Evolutionary conservation across 2,888 invertebrate genomes (phyloP), one percentile per base, ranked within the genome.

Genomic region (Aradus depressus): DNA sequence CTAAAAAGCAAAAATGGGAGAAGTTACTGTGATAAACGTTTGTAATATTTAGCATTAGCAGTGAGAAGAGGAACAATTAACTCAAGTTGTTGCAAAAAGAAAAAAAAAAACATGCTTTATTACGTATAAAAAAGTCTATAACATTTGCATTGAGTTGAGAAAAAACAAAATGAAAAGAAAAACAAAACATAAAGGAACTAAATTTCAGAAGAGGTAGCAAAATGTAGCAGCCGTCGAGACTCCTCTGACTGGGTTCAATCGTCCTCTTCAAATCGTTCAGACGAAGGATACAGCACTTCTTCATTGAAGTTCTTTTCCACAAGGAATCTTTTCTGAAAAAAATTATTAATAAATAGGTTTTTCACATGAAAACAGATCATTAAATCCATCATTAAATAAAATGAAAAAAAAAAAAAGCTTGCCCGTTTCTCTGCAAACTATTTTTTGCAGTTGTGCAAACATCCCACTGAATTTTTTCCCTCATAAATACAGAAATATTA

Each of bases 191-290:
- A 23, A 39, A 22, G 22, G 25, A 39, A 39, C 22, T 21, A 22
- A 21, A 39, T 23, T 23, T 39, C 39, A 14, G 22, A 14, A 39
- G 22, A 22, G 4, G 12, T 39, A 39, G 39, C 39, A 23, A 39
- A 22, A 8, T 21, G 22, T 39, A 6, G 39, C 6, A n/a, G 22
- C 39, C 2, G 25, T 39, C 16, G 12, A 3, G 18, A 39, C 10
- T 23, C 19, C 8, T 39, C 22, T 14, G 25, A 39, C 39, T 28
- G 10, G 31, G 16, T 4, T 42, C 10, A 42, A 16, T 44, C 32
- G 8, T 44, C 44, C 35, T 44, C 44, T 34, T 44, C 45, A 23
- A 38, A 35, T 35, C 28, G 18, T 18, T 47, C 47, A 1, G 25
- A 22, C 16, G 47, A 47, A 4, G 37, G 38, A 28, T 47, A 47